Evolutionary conservation across 2,888 invertebrate genomes (phyloP).

Genomic region (Adelphocoris suturalis): DNA sequence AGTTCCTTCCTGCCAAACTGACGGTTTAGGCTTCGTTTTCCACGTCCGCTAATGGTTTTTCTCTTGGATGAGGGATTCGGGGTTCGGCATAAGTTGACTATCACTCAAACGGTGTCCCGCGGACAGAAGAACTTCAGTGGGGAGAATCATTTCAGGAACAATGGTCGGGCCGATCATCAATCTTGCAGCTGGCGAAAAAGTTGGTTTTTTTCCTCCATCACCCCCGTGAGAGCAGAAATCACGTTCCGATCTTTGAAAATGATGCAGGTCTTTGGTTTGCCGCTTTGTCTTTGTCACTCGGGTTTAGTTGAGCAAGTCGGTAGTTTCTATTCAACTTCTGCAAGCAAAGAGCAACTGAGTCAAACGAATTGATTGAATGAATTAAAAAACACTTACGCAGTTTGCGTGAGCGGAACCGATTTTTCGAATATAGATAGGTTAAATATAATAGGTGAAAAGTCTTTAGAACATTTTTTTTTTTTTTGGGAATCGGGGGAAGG

Average conservation of each 20-base stretch:
- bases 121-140: background rate
- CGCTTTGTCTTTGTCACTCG: background rate
- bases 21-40: background rate
- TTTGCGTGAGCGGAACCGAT: too few species aligned
- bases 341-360: too few species aligned
- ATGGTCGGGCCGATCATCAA: conserved; percentile 6
- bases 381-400: too few species aligned
- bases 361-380: too few species aligned
- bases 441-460: too few species aligned
- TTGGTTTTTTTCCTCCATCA: background rate
- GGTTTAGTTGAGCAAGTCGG: too few species aligned
- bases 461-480: too few species aligned
- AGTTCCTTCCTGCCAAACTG: background rate
- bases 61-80: background rate
- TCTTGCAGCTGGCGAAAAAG: background rate
- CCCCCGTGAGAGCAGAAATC: background rate
- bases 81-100: background rate
- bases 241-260: conserved; percentile 12
- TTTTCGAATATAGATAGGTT: too few species aligned
- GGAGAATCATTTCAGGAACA: conserved; percentile 14
- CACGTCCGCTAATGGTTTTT: background rate
- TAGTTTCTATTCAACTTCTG: too few species aligned
- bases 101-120: background rate
- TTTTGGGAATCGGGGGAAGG: too few species aligned
- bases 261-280: background rate